Conservation (phyloP, 2,797 vertebrate genomes). For the Hippoglossus hippoglossus region DNA sequence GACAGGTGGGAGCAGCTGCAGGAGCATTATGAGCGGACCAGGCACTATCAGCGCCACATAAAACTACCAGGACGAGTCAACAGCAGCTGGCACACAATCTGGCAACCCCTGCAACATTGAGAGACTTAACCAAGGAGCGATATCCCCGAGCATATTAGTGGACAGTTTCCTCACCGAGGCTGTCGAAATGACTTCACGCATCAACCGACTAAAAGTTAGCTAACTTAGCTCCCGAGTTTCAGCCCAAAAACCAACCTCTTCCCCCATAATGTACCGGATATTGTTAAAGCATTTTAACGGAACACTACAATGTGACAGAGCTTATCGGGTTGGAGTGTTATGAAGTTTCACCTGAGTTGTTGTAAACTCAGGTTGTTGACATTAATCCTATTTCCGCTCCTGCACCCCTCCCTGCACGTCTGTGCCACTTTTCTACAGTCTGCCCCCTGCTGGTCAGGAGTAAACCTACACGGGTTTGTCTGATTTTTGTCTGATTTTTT, state of each 20-base stretch:
- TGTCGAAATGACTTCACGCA: background rate
- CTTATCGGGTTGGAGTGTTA: background rate
- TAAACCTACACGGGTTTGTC: background rate
- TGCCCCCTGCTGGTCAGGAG: constrained; percentile 41
- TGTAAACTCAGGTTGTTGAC: constrained; percentile 52
- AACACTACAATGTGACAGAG: fast-evolving
- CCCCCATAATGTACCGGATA: constrained; percentile 23
- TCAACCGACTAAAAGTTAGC: constrained; percentile 37
- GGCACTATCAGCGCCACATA: constrained; percentile 11
- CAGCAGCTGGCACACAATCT: background rate
- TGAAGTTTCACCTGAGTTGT: constrained; percentile 37
- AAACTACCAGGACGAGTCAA: constrained; percentile 28
- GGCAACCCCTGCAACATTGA: constrained; percentile 5
- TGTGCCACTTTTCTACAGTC: background rate
- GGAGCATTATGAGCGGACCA: constrained; percentile 45
- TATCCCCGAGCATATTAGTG: constrained; percentile 30
- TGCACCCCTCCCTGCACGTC: background rate
- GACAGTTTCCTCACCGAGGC: background rate
- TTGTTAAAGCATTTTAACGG: background rate
- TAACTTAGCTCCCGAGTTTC: constrained; percentile 24
- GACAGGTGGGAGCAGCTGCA: constrained; percentile 70
- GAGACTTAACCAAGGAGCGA: background rate
- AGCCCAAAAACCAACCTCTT: constrained; percentile 19
- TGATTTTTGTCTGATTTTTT: background rate
- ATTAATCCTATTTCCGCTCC: constrained; percentile 44